Conservation (phyloP, 2,888 invertebrate genomes). For the Acleris cristana region DNA sequence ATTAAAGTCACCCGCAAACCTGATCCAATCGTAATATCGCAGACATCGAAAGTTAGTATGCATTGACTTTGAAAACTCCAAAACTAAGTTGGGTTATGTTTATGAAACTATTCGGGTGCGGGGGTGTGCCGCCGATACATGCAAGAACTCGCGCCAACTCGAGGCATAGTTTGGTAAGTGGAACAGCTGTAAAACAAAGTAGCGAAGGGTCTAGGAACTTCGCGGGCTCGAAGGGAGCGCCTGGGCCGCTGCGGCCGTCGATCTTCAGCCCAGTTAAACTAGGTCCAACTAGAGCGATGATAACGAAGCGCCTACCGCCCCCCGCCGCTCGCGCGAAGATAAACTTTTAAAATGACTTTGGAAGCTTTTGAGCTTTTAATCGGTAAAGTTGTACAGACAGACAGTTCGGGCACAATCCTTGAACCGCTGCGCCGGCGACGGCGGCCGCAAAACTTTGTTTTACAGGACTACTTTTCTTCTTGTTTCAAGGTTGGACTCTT, state of each 20-base stretch:
- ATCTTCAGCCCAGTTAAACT: slow-evolving; percentile 81
- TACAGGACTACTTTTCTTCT: slow-evolving; percentile 85
- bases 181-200: slow-evolving; percentile 84
- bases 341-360: slow-evolving; percentile 85
- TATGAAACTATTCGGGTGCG: slow-evolving; percentile 83
- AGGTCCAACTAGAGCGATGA: slow-evolving; percentile 80
- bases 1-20: slow-evolving; percentile 79
- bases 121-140: slow-evolving; percentile 82
- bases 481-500: slow-evolving; percentile 86
- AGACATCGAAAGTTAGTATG: slow-evolving; percentile 84
- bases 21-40: slow-evolving; percentile 83
- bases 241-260: slow-evolving; percentile 63
- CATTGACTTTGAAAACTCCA: slow-evolving; percentile 84
- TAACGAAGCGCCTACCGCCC: slow-evolving; percentile 73
- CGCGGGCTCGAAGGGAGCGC: slow-evolving; percentile 74
- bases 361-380: slow-evolving; percentile 85
- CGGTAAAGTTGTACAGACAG: slow-evolving; percentile 85
- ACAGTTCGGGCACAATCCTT: slow-evolving; percentile 85
- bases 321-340: slow-evolving; percentile 78
- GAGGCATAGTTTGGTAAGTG: slow-evolving; percentile 83
- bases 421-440: slow-evolving; percentile 85
- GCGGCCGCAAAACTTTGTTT: slow-evolving; percentile 85
- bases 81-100: slow-evolving; percentile 84
- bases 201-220: slow-evolving; percentile 84
- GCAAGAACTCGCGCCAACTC: slow-evolving; percentile 83